Evolutionary conservation across 1,140 invertebrate species (phyloP), one percentile per base, ranked within the genome.

Genomic region (Euura saliciscinereae): DNA sequence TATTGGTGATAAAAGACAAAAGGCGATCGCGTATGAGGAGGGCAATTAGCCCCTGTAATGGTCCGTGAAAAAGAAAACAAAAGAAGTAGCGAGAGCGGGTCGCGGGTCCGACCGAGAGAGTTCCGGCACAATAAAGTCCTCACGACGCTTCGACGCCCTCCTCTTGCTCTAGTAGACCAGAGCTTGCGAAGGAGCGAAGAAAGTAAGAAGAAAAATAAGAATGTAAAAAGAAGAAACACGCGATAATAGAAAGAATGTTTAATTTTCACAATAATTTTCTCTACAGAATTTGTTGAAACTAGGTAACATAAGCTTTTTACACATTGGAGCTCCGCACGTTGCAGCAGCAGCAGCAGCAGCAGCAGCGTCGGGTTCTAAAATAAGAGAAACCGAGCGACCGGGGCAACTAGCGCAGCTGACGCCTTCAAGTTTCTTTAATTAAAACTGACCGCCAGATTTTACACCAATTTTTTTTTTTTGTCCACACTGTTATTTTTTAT

Each of bases 11-110:
- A 79, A 80, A 78, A 79, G 80, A 83, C 79, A 84, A 86, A 85
- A 85, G 83, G 83, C 82, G 82, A 84, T 84, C 84, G 81, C 83
- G 84, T 83, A 86, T 85, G 82, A 83, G 80, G 83, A n/a, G 51
- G 84, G 81, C 84, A 86, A 86, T 86, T 86, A 86, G 84, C 82
- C 77, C 82, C 79, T 86, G 84, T 86, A 86, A 86, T 86, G 83
- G 84, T 77, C 81, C 82, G 82, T 80, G 82, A 86, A 85, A 81
- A 28, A 28, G 79, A 85, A 86, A 85, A 86, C 83, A 86, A 85
- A 85, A 82, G 85, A 81, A 74, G 74, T 75, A 79, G 73, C 77
- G 78, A 77, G 77, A 78, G 80, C 78, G 79, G 28, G 83, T 84
- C 80, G 28, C 28, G 0, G 28, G 28, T 28, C 83, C 81, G 78